Base-by-base conservation (phyloP, 92 coral and sea anemone genomes). In the Porites rus region DNA sequence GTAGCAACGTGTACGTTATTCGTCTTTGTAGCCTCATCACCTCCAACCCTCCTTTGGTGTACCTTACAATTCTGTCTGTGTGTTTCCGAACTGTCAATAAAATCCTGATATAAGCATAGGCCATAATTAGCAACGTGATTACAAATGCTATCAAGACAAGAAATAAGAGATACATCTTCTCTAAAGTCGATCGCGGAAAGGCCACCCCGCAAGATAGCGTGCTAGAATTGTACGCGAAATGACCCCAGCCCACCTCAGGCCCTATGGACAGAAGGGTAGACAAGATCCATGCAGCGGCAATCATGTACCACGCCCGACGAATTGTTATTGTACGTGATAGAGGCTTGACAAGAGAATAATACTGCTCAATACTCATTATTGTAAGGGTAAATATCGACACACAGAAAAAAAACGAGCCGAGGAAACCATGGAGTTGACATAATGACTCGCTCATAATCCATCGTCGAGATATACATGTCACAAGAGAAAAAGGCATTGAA, bases 341-440 rank as follows among this genome's bases (percentile, higher is more conserved):
- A 67, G 98, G 98, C 86, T 86, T 92, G 38, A 93, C 98, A 7
- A 95, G 83, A n/a, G 94, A 85, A 54, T 90, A 91, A 83, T 90
- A 95, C 88, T 95, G 98, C 20, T 95, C 98, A 46, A 95, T 88
- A 19, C 98, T 95, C 98, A 95, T 95, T 9, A 95, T 90, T 8
- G 98, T 94, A 63, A 95, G 81, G 46, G 98, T 95, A 51, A 95
- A 95, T 61, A 95, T 86, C 31, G 98, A 95, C 17, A 79, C 90
- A 74, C 98, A 95, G 85, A 95, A 92, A 92, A 95, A 95, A 65
- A 95, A 81, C 38, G 98, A 95, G 19, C 96, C 98, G 21, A 95
- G 88, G 69, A 95, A 93, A 51, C 98, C 98, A 78, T 95, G 94
- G 8, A 95, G 96, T 78, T 93, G 83, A 71, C 98, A 95, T 12